These are phyloP conservation scores for Xiphophorus couchianus DNA, from an alignment of 2,113 vertebrate genomes.

Conservation along the genomic window DNA sequence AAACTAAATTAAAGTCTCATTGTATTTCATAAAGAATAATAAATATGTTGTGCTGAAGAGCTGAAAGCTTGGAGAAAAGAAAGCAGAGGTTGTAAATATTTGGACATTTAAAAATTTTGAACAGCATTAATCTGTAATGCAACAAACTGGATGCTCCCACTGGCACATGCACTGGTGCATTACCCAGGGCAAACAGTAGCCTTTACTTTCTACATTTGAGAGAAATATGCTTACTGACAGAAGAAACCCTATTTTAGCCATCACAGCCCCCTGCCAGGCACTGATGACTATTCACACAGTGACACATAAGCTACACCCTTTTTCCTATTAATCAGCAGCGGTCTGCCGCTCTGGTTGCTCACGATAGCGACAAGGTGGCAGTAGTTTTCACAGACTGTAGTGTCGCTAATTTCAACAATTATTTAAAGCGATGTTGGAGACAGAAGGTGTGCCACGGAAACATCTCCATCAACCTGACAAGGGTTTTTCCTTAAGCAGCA, in stretches of 20 bases:
- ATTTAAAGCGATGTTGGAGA: slow-evolving; percentile 30
- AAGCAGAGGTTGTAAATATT: not conserved
- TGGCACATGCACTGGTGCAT: slow-evolving; percentile 8
- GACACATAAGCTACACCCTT: slow-evolving; percentile 45
- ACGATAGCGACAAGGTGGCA: slow-evolving; percentile 28
- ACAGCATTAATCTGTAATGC: not conserved
- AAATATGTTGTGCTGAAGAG: slow-evolving; percentile 1
- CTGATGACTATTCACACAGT: slow-evolving; percentile 53
- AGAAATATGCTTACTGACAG: slow-evolving; percentile 27
- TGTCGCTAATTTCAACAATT: slow-evolving; percentile 6
- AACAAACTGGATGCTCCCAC: slow-evolving; percentile 10
- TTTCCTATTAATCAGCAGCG: slow-evolving; percentile 28
- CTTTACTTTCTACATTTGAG: slow-evolving; percentile 8
- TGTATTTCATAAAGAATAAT: not conserved
- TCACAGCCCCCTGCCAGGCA: slow-evolving; percentile 39
- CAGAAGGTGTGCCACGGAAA: slow-evolving; percentile 63
- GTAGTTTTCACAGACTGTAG: slow-evolving; percentile 21
- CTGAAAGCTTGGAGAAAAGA: slow-evolving; percentile 12
- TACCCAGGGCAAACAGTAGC: slow-evolving; percentile 24
- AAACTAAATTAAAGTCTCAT: slow-evolving; percentile 14
- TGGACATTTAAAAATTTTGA: slow-evolving; percentile 6
- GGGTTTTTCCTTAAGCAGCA: slow-evolving; percentile 42
- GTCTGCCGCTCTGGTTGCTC: slow-evolving; percentile 19
- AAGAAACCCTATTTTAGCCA: slow-evolving; percentile 40
- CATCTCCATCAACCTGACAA: slow-evolving; percentile 63